A percentile compares a stretch with the other conserved stretches of the same genome.
Conservation (phyloP, 2,797 vertebrate genomes). For the Onychomys torridus region DNA sequence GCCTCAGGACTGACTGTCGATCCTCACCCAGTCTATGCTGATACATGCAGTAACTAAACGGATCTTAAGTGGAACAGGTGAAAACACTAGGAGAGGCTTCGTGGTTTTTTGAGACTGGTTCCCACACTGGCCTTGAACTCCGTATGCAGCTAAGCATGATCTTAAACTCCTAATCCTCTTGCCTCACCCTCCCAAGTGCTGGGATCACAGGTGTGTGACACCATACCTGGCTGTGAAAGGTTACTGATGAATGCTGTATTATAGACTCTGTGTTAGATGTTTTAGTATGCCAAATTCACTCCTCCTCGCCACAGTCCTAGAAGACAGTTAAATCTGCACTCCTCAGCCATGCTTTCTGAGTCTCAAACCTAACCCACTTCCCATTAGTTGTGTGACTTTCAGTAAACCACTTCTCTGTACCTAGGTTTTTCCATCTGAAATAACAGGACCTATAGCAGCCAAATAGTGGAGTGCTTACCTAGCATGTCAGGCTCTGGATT, state of each 20-base stretch:
- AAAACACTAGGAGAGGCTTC: background rate
- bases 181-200: background rate
- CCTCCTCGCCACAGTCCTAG: background rate
- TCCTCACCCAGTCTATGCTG: background rate
- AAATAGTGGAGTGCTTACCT: background rate
- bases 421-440: conserved; percentile 37
- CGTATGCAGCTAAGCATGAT: background rate
- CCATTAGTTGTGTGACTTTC: conserved; percentile 33
- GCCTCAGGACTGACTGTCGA: background rate
- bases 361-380: conserved; percentile 27
- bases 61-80: conserved; percentile 36
- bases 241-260: background rate
- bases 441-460: background rate
- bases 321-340: background rate
- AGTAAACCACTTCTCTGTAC: conserved; percentile 23
- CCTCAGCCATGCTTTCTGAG: background rate
- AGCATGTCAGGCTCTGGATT: background rate
- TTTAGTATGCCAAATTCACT: background rate
- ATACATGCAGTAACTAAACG: background rate
- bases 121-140: background rate
- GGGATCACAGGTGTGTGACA: background rate
- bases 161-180: background rate
- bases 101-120: background rate
- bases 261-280: background rate
- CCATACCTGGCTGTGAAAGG: background rate